Conservation (phyloP, 2,113 vertebrate genomes). For the Prunella himalayana region DNA sequence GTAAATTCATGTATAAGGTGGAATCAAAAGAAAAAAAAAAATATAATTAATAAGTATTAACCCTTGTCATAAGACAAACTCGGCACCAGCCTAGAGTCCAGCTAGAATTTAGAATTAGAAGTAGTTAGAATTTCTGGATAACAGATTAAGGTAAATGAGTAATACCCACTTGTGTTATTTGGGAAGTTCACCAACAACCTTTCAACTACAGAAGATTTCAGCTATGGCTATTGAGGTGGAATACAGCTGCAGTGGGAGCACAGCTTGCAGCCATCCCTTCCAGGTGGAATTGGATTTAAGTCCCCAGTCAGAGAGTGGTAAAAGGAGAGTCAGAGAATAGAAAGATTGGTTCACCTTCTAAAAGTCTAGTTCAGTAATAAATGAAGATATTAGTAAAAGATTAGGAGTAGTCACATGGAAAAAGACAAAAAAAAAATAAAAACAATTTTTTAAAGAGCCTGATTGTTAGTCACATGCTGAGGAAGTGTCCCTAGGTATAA, state of each 20-base stretch:
- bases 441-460: neutral
- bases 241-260: neutral
- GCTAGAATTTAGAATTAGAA: neutral
- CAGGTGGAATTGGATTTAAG: neutral
- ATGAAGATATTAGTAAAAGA: neutral
- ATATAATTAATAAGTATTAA: neutral
- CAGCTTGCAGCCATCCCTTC: neutral
- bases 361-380: neutral
- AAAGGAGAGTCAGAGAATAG: neutral
- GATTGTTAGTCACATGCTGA: neutral
- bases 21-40: neutral
- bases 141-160: neutral
- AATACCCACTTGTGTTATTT: neutral
- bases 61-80: neutral
- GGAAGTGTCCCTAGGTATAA: neutral
- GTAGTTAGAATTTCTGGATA: neutral
- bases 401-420: neutral
- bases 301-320: neutral
- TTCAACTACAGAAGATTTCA: neutral
- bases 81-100: fast-evolving
- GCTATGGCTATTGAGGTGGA: neutral
- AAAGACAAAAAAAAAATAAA: neutral
- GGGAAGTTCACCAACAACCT: neutral
- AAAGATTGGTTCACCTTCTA: neutral
- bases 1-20: neutral